Evolutionary conservation across 30 jellyfish, hydroid and myxozoan species (phyloP).

Genomic region (Turritopsis dohrnii): DNA sequence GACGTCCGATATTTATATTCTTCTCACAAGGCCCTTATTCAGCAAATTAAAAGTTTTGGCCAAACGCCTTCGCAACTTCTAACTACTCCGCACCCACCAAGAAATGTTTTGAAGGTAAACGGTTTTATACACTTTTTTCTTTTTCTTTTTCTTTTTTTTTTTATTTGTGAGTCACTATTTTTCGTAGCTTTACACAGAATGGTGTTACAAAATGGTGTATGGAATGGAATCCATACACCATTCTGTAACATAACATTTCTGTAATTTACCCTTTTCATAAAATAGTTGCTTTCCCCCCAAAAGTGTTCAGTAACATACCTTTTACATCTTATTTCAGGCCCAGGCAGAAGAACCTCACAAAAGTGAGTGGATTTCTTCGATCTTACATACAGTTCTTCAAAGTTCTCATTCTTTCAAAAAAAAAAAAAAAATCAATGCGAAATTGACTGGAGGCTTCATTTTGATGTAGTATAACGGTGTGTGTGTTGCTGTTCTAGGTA

Average conservation of each 20-base stretch:
- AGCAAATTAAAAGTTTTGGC: conserved; percentile 95
- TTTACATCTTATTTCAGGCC: neutral
- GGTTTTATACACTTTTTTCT: neutral
- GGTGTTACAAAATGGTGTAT: no score
- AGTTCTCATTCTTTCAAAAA: neutral
- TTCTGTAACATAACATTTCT: no score
- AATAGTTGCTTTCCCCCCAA: no score
- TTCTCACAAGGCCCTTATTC: conserved; percentile 74
- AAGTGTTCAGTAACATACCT: no score
- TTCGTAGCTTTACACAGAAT: neutral
- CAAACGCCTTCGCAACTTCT: conserved; percentile 96
- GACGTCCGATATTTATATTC: neutral
- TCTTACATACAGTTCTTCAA: no score
- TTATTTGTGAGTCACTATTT: conserved; percentile 23
- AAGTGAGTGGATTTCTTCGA: neutral
- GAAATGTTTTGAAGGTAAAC: conserved; percentile 33
- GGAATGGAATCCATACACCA: no score
- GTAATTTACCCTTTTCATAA: no score
- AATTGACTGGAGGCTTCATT: no score
- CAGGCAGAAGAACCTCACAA: neutral
- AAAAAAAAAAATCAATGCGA: no score
- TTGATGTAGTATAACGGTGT: no score
- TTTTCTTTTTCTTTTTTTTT: neutral
- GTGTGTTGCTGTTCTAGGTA: conserved; percentile 75
- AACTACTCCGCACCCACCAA: conserved; percentile 85